Percentiles rank a stretch among this genome's conserved stretches.
Conservation (phyloP, 2,797 vertebrate genomes). For the Syngnathus acus region DNA sequence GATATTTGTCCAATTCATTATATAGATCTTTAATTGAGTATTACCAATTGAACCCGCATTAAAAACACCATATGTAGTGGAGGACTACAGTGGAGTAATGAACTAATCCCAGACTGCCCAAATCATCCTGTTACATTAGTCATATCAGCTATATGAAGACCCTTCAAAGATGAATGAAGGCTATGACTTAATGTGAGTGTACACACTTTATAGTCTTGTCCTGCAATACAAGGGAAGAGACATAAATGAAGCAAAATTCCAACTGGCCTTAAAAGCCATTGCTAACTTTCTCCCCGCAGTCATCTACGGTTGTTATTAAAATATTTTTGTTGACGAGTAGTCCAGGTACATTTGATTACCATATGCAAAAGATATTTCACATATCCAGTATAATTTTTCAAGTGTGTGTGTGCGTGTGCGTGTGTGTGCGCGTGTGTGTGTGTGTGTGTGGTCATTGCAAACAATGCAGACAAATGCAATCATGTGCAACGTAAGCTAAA, state of each 20-base stretch:
- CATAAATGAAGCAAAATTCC: slow-evolving; percentile 61
- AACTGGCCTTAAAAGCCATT: slow-evolving; percentile 75
- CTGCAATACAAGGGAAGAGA: slow-evolving; percentile 7
- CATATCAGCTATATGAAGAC: not conserved
- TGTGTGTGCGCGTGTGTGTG: not conserved
- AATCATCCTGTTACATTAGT: slow-evolving; percentile 2
- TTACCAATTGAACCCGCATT: slow-evolving; percentile 48
- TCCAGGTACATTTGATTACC: slow-evolving; percentile 70
- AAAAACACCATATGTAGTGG: slow-evolving; percentile 49
- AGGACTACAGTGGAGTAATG: slow-evolving; percentile 22
- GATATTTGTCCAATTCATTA: slow-evolving; percentile 44
- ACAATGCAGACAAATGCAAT: slow-evolving; percentile 25
- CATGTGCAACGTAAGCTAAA: not conserved
- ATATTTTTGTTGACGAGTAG: slow-evolving; percentile 73
- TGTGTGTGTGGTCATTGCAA: slow-evolving; percentile 1
- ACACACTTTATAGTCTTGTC: not conserved
- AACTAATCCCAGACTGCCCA: slow-evolving; percentile 16
- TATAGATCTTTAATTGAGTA: slow-evolving; percentile 65
- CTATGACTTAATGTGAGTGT: too few species aligned
- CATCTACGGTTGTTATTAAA: slow-evolving; percentile 79
- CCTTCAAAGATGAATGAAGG: not conserved
- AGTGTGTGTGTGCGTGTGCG: too few species aligned
- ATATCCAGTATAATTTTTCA: not conserved
- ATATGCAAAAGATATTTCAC: slow-evolving; percentile 24
- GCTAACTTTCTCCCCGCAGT: slow-evolving; percentile 73